Base-by-base conservation (phyloP, 2,888 invertebrate species). In the Thymelicus acteon region DNA sequence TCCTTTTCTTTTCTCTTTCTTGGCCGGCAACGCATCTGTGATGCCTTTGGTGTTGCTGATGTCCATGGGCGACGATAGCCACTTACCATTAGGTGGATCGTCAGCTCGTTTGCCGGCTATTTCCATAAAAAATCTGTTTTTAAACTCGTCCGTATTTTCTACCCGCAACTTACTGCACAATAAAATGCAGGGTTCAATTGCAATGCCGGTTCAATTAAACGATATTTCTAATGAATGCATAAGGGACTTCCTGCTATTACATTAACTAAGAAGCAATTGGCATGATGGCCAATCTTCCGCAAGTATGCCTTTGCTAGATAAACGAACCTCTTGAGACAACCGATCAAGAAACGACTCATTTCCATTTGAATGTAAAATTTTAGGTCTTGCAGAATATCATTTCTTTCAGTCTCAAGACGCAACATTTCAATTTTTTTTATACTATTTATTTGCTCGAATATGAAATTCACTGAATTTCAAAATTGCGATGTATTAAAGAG, bases 201-300 rank as follows among this genome's bases (percentile, higher is more conserved):
- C 66, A 71, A 44, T 65, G 58, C 47, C 60, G 60, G 57, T 71
- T 71, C 61, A 19, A 71, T 24, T 65, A 71, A 24, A 66, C 61
- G 61, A 66, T 66, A 71, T 60, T 44, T 61, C n/a, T 71, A 71
- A 71, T 71, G 71, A 71, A 66, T 66, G 71, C 71, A 71, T 71
- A 66, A 71, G 71, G 71, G 71, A 71, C 71, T 71, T 71, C 71
- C 71, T 71, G 71, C 66, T 66, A 71, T 71, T 71, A 71, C 61
- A 48, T 57, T 71, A 71, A 71, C 71, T 66, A 71, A 71, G 71
- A 71, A 57, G 65, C 71, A 71, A 71, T 71, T 71, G 71, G 47
- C 66, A 54, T 66, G 65, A 71, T 54, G 71, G 24, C 65, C 71
- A 66, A 66, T 66, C 71, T 57, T 60, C 54, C 39, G 60, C 70